A percentile compares a stretch with the other conserved stretches of the same genome.
Conservation (phyloP, 2,113 vertebrate species). For the Hiodon tergisus region DNA sequence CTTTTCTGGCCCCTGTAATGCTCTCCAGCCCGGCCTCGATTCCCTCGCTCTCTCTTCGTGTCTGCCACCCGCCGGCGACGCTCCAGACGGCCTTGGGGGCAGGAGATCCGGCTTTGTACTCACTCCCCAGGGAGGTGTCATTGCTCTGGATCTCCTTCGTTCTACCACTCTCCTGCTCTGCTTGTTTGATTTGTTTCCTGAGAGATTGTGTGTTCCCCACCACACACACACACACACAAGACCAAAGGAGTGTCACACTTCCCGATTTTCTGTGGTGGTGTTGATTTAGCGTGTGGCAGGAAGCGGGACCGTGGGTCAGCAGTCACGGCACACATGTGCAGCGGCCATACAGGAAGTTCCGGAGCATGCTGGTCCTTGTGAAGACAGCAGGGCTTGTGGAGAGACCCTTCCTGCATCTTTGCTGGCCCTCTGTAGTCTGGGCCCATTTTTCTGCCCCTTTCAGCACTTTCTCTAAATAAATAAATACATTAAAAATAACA, state of each 20-base stretch:
- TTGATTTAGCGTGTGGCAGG: conserved; percentile 33
- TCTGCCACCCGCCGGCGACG: conserved; percentile 19
- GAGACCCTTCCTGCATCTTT: background rate
- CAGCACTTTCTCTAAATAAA: conserved; percentile 34
- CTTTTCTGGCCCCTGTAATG: no score
- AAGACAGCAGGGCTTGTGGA: conserved; percentile 25
- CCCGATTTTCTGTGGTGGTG: conserved; percentile 26
- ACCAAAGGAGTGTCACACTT: conserved; percentile 3
- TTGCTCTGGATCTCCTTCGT: background rate
- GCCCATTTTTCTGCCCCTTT: conserved; percentile 17
- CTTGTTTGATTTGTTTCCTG: no score
- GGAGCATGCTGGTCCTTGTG: conserved; percentile 31
- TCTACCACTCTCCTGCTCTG: background rate
- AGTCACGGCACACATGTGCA: conserved; percentile 11
- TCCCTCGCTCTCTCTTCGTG: conserved; percentile 18
- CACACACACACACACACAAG: no score
- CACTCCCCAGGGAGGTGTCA: conserved; percentile 15
- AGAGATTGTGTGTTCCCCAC: no score
- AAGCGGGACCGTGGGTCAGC: conserved; percentile 25
- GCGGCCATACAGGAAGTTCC: conserved; percentile 28
- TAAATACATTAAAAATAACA: conserved; percentile 6
- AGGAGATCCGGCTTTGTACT: conserved; percentile 18
- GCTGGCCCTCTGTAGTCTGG: conserved; percentile 10
- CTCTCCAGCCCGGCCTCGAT: no score
- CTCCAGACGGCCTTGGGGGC: conserved; percentile 20